phyloP scores from a whole-genome alignment of 2,888 invertebrate species.

The Antitype chi region DNA sequence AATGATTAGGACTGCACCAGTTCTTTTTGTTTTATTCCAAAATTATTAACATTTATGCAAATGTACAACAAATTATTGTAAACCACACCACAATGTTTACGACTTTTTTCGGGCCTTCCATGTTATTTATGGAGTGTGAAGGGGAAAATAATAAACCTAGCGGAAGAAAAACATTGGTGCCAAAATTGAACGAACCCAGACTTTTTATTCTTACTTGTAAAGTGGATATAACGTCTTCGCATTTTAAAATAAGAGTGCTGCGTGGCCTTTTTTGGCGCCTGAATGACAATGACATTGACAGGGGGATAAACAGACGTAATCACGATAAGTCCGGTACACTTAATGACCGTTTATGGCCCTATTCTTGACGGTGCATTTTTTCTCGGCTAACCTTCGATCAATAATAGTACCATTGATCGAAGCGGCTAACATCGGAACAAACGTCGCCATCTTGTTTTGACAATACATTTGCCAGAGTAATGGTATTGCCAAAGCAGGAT shows the following conservation, averaged over 20 bases:
- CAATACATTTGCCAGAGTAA: no score
- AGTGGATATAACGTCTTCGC: not conserved
- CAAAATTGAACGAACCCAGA: not conserved
- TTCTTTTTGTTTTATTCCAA: not conserved
- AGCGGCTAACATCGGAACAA: no score
- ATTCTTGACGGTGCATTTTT: no score
- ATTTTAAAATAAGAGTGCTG: not conserved
- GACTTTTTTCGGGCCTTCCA: not conserved
- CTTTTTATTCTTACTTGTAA: not conserved
- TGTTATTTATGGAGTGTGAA: conserved; percentile 9
- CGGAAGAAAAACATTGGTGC: not conserved
- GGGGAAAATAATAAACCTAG: not conserved
- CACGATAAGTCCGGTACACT: no score
- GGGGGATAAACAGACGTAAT: no score
- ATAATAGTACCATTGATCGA: no score
- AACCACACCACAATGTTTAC: not conserved
- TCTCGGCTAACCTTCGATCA: no score
- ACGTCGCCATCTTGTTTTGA: no score
- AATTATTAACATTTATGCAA: not conserved
- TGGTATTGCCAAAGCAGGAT: no score
- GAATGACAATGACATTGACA: not conserved
- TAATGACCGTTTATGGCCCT: no score
- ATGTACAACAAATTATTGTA: not conserved
- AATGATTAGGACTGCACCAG: not conserved
- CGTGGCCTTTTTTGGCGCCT: not conserved